A percentile compares a stretch with the other conserved stretches of the same genome.
phyloP scores from a whole-genome alignment of 2,113 vertebrate species.

The Cottus gobio region DNA sequence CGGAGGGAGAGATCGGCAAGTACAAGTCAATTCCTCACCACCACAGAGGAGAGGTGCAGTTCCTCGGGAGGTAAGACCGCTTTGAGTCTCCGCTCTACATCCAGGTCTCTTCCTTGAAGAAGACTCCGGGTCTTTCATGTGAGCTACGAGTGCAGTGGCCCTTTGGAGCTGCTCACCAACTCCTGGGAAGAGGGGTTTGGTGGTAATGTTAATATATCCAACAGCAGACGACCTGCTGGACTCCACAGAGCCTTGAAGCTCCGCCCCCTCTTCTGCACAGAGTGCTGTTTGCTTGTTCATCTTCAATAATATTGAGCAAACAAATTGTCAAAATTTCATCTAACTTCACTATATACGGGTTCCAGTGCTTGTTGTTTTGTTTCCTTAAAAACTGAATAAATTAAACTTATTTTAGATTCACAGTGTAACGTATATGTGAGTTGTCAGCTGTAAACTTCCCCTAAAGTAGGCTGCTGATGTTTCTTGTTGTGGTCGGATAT shows the following conservation, averaged over 20 bases:
- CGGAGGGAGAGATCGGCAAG: conserved; percentile 93
- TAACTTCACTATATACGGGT: not conserved
- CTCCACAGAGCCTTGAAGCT: not conserved
- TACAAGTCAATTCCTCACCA: conserved; percentile 98
- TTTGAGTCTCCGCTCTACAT: not conserved
- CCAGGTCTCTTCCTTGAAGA: not conserved
- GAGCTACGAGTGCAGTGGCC: too few relatives aligned
- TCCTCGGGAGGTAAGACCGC: conserved; percentile 89
- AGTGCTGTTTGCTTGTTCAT: too few relatives aligned
- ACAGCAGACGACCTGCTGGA: not conserved
- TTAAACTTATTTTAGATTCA: not conserved
- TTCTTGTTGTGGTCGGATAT: not conserved
- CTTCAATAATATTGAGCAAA: too few relatives aligned
- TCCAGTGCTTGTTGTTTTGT: not conserved
- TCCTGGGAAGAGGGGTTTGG: not conserved
- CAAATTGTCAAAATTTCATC: not conserved
- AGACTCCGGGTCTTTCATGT: not conserved
- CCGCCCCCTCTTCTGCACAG: not conserved
- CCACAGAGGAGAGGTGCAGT: conserved; percentile 96
- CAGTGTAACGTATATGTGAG: not conserved
- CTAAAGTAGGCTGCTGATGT: not conserved
- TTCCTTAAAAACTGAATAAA: not conserved
- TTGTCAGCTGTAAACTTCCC: not conserved
- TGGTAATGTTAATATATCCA: not conserved
- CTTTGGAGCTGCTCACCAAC: too few relatives aligned